Evolutionary conservation across 2,797 vertebrate genomes (phyloP).

Genomic region (Heterohyrax brucei): DNA sequence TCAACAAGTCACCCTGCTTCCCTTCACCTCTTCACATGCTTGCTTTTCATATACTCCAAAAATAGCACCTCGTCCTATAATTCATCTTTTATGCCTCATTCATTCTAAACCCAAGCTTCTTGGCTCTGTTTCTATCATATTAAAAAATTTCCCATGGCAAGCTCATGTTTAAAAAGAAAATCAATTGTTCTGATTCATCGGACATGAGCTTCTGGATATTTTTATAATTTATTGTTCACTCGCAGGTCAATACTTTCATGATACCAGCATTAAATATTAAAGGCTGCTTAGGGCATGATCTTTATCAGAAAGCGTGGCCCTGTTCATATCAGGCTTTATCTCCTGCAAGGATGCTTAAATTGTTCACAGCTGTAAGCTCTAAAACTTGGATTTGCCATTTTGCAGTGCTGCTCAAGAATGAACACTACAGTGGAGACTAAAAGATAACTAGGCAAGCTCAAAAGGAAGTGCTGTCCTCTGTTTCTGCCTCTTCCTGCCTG

Average conservation of each 20-base stretch:
- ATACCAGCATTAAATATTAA: constrained; percentile 82
- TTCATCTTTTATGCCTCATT: constrained; percentile 77
- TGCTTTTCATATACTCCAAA: constrained; percentile 75
- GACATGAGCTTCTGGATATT: constrained; percentile 67
- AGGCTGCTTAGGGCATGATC: neutral
- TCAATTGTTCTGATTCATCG: constrained; percentile 78
- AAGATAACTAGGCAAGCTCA: neutral
- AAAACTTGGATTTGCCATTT: neutral
- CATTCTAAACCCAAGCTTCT: constrained; percentile 75
- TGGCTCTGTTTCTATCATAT: constrained; percentile 70
- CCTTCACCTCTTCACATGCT: constrained; percentile 36
- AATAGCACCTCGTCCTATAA: constrained; percentile 74
- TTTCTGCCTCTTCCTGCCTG: neutral
- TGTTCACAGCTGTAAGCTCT: constrained; percentile 17
- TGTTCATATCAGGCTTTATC: neutral
- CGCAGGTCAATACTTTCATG: constrained; percentile 52
- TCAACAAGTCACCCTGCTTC: constrained; percentile 55
- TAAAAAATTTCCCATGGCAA: constrained; percentile 72
- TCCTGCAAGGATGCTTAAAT: neutral
- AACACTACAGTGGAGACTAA: neutral
- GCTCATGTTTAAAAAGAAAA: constrained; percentile 69
- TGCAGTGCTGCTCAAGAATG: neutral
- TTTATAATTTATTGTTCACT: constrained; percentile 76
- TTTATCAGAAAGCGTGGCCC: constrained; percentile 48
- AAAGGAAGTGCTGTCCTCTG: rapidly evolving